A percentile compares a stretch with the other conserved stretches of the same genome.
Conservation (phyloP, 2,113 vertebrate species). For the Hylia prasina region DNA sequence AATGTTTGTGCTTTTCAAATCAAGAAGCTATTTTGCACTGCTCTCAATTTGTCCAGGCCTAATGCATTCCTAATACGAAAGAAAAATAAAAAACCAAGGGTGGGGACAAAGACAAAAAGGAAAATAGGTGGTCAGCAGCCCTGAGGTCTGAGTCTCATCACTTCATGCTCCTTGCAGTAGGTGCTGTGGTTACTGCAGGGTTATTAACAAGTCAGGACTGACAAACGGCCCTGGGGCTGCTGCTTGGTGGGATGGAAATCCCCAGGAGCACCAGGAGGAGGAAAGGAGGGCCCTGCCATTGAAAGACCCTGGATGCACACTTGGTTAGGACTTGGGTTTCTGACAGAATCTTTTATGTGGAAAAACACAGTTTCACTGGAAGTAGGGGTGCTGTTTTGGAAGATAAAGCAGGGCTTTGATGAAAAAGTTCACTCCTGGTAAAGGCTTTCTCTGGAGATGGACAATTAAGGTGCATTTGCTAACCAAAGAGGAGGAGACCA, state of each 20-base stretch:
- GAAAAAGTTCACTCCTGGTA: background rate
- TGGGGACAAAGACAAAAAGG: background rate
- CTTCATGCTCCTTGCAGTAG: background rate
- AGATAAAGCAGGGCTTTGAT: background rate
- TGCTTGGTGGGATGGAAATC: background rate
- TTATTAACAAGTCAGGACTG: background rate
- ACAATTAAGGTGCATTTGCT: background rate
- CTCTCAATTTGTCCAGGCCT: background rate
- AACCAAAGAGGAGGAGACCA: background rate
- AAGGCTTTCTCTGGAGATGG: background rate
- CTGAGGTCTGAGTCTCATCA: background rate
- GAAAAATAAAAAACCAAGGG: background rate
- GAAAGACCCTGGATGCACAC: fast-evolving
- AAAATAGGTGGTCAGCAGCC: background rate
- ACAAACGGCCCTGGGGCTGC: background rate
- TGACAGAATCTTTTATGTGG: background rate
- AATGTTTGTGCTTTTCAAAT: background rate
- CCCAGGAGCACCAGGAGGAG: background rate
- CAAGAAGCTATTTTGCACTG: background rate
- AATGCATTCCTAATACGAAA: background rate
- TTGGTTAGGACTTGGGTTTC: background rate
- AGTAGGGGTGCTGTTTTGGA: background rate
- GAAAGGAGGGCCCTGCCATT: background rate
- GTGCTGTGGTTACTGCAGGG: background rate
- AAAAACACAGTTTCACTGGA: background rate